Evolutionary conservation across 2,797 vertebrate species (phyloP).

Genomic region (Trachops cirrhosus): DNA sequence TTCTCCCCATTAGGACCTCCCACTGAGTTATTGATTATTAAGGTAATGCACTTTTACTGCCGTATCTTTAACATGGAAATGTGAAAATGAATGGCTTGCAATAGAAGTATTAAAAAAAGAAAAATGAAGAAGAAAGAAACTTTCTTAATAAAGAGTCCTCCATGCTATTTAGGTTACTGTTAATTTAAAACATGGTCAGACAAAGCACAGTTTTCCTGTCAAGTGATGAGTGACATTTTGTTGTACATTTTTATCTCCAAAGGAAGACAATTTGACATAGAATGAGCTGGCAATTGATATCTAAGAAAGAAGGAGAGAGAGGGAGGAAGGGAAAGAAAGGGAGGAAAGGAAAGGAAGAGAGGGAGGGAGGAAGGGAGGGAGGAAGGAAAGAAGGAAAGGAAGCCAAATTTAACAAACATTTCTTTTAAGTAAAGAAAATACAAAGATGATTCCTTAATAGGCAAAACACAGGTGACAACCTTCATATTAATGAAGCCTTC

Average conservation of each 20-base stretch:
- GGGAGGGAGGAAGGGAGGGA: too few relatives aligned
- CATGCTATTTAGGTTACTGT: conserved; percentile 25
- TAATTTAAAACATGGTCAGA: conserved; percentile 53
- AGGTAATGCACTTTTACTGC: conserved; percentile 76
- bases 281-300: background rate
- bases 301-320: background rate
- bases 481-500: conserved; percentile 69
- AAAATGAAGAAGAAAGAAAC: background rate
- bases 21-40: conserved; percentile 80
- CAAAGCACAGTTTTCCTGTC: conserved; percentile 6
- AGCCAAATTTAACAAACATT: background rate
- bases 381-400: background rate
- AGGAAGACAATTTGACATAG: conserved; percentile 22
- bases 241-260: conserved; percentile 38
- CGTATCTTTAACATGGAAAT: conserved; percentile 67
- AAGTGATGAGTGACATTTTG: background rate
- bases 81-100: conserved; percentile 73
- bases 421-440: background rate
- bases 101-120: conserved; percentile 20
- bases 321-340: background rate
- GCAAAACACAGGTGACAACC: conserved; percentile 49
- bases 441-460: conserved; percentile 33
- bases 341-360: background rate
- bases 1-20: conserved; percentile 75
- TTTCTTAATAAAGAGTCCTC: conserved; percentile 27